Percentiles rank a stretch among this genome's conserved stretches.
These are phyloP conservation scores for Austrolebias charrua DNA, from an alignment of 2,797 vertebrate species.

Conservation along the genomic window DNA sequence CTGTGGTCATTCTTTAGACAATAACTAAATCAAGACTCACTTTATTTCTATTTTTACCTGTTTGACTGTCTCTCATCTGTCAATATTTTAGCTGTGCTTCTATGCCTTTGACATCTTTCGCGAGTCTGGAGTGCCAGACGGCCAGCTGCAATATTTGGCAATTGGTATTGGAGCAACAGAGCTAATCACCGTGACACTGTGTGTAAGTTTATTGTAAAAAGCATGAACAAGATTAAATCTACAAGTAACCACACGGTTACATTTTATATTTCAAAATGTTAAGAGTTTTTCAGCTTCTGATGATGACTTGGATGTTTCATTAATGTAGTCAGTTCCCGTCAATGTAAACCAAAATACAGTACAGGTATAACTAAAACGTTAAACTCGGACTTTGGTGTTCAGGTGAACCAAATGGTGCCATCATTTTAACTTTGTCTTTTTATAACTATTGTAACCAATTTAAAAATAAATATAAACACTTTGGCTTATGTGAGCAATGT, in stretches of 20 bases:
- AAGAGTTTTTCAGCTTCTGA: no score
- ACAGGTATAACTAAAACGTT: no score
- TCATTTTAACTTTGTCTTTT: no score
- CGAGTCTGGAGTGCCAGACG: constrained; percentile 74
- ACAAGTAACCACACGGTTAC: background rate
- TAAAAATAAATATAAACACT: no score
- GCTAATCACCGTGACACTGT: constrained; percentile 71
- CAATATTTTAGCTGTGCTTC: constrained; percentile 77
- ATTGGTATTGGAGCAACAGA: constrained; percentile 77
- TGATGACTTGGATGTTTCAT: no score
- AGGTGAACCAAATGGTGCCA: no score
- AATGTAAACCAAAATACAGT: no score
- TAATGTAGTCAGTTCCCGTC: no score
- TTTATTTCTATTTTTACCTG: background rate
- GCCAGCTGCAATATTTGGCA: constrained; percentile 76
- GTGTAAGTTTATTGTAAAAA: constrained; percentile 71
- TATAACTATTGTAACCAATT: no score
- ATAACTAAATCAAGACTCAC: background rate
- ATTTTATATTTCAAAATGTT: no score
- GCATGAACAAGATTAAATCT: background rate
- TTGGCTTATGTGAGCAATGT: no score
- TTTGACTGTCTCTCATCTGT: background rate
- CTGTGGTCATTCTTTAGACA: background rate
- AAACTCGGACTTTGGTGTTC: no score
- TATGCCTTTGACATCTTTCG: constrained; percentile 81